Evolutionary conservation across 1,140 invertebrate genomes (phyloP).

Genomic region (Heliconius eleuchia): DNA sequence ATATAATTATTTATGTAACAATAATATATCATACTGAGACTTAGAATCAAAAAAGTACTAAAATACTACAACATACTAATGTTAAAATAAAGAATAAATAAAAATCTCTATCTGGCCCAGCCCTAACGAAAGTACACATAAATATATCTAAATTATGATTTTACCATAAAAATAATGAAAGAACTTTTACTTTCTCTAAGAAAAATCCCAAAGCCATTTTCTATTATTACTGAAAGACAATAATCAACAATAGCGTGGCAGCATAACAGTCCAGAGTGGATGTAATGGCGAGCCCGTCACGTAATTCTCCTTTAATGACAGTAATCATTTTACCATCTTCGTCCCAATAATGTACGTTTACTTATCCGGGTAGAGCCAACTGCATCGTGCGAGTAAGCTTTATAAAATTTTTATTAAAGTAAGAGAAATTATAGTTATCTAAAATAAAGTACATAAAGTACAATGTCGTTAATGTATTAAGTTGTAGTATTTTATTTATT

Average conservation of each 20-base stretch:
- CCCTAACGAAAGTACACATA: background rate
- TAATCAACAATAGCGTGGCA: constrained; percentile 58
- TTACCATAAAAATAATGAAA: background rate
- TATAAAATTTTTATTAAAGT: constrained; percentile 27
- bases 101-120: too few species aligned
- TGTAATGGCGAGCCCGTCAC: constrained; percentile 60
- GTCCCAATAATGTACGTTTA: constrained; percentile 62
- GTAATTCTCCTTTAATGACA: constrained; percentile 70
- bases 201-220: constrained; percentile 44
- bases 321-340: constrained; percentile 77
- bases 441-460: background rate
- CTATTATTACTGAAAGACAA: constrained; percentile 56
- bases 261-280: constrained; percentile 64
- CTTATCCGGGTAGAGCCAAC: constrained; percentile 41
- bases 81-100: too few species aligned
- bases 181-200: constrained; percentile 31
- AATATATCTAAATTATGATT: background rate
- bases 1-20: too few species aligned
- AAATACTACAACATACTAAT: too few species aligned
- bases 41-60: too few species aligned
- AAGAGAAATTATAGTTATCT: background rate
- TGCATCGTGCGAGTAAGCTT: constrained; percentile 48
- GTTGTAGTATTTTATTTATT: background rate
- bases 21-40: too few species aligned
- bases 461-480: background rate